These are phyloP conservation scores for Valencia hispanica DNA, from an alignment of 2,797 vertebrate species.

Conservation along the genomic window DNA sequence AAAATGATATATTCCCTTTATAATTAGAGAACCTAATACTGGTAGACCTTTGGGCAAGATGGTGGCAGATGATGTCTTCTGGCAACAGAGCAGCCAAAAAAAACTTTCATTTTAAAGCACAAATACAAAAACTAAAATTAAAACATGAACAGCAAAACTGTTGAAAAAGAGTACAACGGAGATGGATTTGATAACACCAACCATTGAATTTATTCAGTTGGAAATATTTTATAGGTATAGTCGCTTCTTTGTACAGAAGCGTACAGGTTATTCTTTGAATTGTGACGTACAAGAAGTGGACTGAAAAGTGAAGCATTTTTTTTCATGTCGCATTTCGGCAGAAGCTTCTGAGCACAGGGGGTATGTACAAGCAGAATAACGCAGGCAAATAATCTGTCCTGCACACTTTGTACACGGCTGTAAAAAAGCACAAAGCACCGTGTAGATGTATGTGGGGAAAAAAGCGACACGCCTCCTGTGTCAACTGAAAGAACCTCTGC, in stretches of 20 bases:
- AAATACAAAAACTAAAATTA: not conserved
- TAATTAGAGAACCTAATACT: not conserved
- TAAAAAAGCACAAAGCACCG: not conserved
- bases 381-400: not conserved
- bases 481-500: not conserved
- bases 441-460: not conserved
- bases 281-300: not conserved
- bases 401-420: not conserved
- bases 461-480: not conserved
- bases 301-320: not conserved
- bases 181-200: not conserved
- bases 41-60: not conserved
- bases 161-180: not conserved
- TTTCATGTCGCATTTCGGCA: not conserved
- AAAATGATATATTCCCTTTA: not conserved
- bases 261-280: not conserved
- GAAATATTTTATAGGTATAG: not conserved
- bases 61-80: not conserved
- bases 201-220: not conserved
- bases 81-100: not conserved
- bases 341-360: not conserved
- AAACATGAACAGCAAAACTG: not conserved
- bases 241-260: not conserved
- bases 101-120: not conserved
- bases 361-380: not conserved